A percentile compares a stretch with the other conserved stretches of the same genome.
Conservation (phyloP, 2,797 vertebrate genomes). For the Manis crassicaudata region DNA sequence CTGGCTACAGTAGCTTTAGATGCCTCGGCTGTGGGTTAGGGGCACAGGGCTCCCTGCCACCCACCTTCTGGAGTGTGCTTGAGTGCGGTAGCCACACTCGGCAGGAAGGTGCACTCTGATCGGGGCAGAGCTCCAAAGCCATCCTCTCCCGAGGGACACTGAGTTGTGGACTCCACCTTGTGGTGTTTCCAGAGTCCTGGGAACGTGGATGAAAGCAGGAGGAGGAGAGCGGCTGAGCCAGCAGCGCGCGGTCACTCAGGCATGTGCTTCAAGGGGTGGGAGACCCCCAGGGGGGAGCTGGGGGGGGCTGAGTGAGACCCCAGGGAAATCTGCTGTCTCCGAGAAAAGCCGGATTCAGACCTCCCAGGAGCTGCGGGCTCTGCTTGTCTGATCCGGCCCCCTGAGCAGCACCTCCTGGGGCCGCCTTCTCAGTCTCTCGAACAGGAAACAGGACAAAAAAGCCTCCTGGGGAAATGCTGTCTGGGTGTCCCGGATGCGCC, state of each 20-base stretch:
- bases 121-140: not conserved
- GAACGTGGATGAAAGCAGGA: not conserved
- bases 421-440: not conserved
- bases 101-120: not conserved
- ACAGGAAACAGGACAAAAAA: not conserved
- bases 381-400: not conserved
- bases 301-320: not conserved
- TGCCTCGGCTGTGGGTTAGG: not conserved
- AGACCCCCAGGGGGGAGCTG: not conserved
- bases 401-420: too few species aligned
- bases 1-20: accelerated
- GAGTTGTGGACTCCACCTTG: constrained; percentile 39
- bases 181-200: not conserved
- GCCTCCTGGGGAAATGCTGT: not conserved
- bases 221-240: not conserved
- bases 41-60: not conserved
- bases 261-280: not conserved
- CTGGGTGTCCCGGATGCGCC: too few species aligned
- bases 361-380: not conserved
- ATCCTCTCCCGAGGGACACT: not conserved
- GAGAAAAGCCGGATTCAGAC: not conserved
- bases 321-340: not conserved
- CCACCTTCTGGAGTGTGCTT: too few species aligned
- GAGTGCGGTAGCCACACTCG: accelerated
- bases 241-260: not conserved